Evolutionary conservation across 53 echinoderm and acorn worm species (phyloP), one percentile per base, ranked within the genome.

Genomic region (Hippasteria phrygiana): DNA sequence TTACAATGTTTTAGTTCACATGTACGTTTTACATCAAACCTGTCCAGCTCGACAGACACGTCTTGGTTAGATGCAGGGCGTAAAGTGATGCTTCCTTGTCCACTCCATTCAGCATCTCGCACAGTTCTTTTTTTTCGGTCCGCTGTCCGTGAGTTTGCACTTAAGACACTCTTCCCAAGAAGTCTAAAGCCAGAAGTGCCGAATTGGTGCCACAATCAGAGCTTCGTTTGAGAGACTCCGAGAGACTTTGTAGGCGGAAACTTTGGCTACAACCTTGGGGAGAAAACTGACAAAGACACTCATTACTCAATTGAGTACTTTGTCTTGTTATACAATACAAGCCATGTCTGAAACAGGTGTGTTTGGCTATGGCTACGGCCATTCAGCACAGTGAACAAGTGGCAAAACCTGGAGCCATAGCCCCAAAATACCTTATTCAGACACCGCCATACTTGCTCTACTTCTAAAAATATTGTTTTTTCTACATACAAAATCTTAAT

Each of bases 221-320:
- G 59, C 26, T 24, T 17, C 59, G 0, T 9, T 7, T 2, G 59
- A 59, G 0, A 24, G 20, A 59, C 59, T 26, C 4, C 59, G 26
- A 22, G 22, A 22, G 27, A 59, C 34, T 47, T 54, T 50, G 48
- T 24, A 5, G 16, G 26, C 16, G 29, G 34, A 1, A 34, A 8
- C 16, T 69, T 36, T 69, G 17, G 76, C 76, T 76, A 35, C 18
- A 76, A 47, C 85, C 85, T 85, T 85, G 9, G 50, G 65, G 85
- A 85, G 16, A 85, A 66, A 85, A 50, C 85, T 85, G 85, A 85
- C 85, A 85, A 85, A 85, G 85, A 85, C 50, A 85, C 85, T 70
- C 85, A 50, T 85, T 70, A 85, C 50, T 34, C 36, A 48, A 35
- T 17, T 11, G 85, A 85, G 85, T 65, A 85, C 85, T 71, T n/a